Base-by-base conservation (phyloP, 1,140 invertebrate species). In the Acromyrmex echinatior region DNA sequence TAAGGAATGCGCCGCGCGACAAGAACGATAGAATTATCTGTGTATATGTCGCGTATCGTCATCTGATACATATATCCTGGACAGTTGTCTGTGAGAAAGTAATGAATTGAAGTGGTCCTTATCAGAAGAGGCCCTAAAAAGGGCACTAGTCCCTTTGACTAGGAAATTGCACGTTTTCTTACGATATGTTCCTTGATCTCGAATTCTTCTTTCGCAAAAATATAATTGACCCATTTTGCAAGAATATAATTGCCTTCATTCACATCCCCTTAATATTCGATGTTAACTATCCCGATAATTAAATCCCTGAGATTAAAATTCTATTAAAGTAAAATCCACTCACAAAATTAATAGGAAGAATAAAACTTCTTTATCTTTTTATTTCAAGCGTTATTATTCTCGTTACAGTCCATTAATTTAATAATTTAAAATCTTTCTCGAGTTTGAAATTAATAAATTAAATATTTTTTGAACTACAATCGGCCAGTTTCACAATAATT, bases 11-110 rank as follows among this genome's bases (percentile, higher is more conserved):
- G 70, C 70, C 68, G 45, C n/a, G 70, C 25, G 56, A 74, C 53
- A 51, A 25, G 80, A 62, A 76, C 80, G 80, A 73, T 74, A 82
- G 68, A 74, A 84, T 84, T 84, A 84, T 84, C 80, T 62, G 9
- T 18, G 68, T 74, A 31, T 76, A 62, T 63, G n/a, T 74, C 25
- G 28, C 56, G 31, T 70, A 81, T 81, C 65, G 49, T 80, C 53
- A 81, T 81, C 49, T 71, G 31, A 25, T 71, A 81, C n/a, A 45
- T 31, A 62, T 70, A 70, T 76, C 70, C 70, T 62, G 68, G n/a
- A 76, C 21, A 76, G 39, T 31, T 70, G 78, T 71, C 78, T 81
- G 78, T 81, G 78, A 81, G 78, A 81, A 74, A 74, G 56, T 76
- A 28, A 76, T 16, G 56, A 78, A 78, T n/a, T 62, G 7, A 25